Evolutionary conservation across 2,797 vertebrate genomes (phyloP).

Genomic region (Glossophaga mutica): DNA sequence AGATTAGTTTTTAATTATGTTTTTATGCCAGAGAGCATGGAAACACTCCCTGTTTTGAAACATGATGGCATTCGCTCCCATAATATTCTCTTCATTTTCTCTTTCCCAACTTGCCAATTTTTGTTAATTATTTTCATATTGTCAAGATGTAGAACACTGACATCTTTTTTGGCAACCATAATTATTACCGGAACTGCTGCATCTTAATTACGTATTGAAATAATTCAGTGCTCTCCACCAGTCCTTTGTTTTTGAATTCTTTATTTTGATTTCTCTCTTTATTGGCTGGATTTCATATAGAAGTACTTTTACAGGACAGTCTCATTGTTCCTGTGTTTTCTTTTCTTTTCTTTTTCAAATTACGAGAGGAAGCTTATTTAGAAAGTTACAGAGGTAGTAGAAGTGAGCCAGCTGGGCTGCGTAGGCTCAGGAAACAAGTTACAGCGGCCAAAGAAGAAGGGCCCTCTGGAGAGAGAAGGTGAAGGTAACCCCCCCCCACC

Average conservation of each 20-base stretch:
- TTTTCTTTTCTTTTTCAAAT: neutral
- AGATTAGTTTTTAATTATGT: neutral
- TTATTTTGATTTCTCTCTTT: constrained; percentile 22
- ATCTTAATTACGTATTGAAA: constrained; percentile 15
- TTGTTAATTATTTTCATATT: constrained; percentile 35
- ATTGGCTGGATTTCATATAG: neutral
- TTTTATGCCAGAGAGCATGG: neutral
- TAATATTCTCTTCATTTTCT: constrained; percentile 32
- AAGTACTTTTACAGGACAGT: neutral
- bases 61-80: neutral
- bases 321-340: neutral
- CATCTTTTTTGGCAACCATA: neutral
- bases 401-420: neutral
- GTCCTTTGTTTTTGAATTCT: neutral
- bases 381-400: neutral
- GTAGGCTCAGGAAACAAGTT: neutral
- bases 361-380: neutral
- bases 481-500: neutral
- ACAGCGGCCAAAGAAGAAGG: neutral
- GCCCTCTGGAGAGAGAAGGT: neutral
- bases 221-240: neutral
- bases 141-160: constrained; percentile 34
- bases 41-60: neutral
- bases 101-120: neutral
- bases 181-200: neutral